These are phyloP conservation scores for Theretra japonica DNA, from an alignment of 2,888 invertebrate genomes.

Conservation along the genomic window DNA sequence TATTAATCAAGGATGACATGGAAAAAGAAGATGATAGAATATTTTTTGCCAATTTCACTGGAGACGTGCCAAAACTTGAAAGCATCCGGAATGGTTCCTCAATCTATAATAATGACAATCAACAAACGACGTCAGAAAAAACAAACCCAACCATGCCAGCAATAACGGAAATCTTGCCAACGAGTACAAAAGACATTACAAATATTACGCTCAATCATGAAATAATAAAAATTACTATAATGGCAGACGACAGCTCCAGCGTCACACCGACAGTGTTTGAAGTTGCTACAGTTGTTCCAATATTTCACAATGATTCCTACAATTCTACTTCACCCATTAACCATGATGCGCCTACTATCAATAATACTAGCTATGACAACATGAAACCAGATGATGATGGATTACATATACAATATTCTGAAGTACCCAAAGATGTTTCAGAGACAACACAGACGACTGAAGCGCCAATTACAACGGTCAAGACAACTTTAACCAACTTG, in stretches of 20 bases:
- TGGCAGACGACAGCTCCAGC: constrained; percentile 53
- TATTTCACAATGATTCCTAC: constrained; percentile 46
- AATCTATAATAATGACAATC: not conserved
- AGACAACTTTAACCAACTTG: not conserved
- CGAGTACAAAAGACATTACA: constrained; percentile 25
- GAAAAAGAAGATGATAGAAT: constrained; percentile 44
- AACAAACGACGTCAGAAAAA: constrained; percentile 27
- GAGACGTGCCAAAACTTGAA: constrained; percentile 54
- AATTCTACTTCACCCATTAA: not conserved
- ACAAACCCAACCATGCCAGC: constrained; percentile 35
- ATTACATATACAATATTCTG: not conserved
- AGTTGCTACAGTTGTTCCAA: constrained; percentile 64
- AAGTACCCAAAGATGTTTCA: not conserved
- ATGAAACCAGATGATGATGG: not conserved
- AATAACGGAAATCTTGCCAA: constrained; percentile 34
- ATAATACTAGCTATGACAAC: constrained; percentile 22
- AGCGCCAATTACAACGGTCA: constrained; percentile 33
- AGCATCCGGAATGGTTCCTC: constrained; percentile 39
- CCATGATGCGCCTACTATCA: not conserved
- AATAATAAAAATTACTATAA: constrained; percentile 60
- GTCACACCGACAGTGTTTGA: constrained; percentile 55
- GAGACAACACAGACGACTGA: constrained; percentile 34
- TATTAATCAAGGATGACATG: constrained; percentile 65
- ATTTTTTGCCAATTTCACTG: constrained; percentile 46
- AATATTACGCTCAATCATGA: constrained; percentile 50